phyloP scores from a whole-genome alignment of 2,888 invertebrate genomes.

The Diarsia brunnea region DNA sequence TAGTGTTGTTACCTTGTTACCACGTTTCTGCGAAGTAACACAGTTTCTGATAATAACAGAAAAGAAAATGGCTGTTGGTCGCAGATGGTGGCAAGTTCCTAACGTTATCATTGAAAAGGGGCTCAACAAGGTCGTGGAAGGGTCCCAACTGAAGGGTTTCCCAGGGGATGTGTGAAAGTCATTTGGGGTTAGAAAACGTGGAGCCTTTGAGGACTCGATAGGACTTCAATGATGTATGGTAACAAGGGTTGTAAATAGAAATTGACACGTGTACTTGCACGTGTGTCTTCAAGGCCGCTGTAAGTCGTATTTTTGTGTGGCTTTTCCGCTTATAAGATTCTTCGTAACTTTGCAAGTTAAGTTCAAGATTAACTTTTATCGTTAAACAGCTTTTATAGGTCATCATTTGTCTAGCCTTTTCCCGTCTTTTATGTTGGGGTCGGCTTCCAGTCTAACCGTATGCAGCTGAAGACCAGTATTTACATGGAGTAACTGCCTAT shows the following conservation, averaged over 20 bases:
- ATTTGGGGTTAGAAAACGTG: conserved; percentile 29
- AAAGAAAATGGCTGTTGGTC: conserved; percentile 31
- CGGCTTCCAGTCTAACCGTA: too few species aligned
- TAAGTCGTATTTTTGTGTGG: not conserved
- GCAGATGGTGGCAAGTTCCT: conserved; percentile 40
- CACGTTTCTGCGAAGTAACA: conserved; percentile 23
- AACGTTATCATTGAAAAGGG: conserved; percentile 37
- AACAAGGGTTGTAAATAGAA: not conserved
- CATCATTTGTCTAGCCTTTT: too few species aligned
- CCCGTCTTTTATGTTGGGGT: too few species aligned
- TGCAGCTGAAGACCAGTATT: too few species aligned
- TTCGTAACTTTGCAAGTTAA: not conserved
- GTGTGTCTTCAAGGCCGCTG: not conserved
- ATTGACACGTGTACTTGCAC: not conserved
- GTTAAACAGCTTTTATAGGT: not conserved
- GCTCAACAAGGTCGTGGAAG: conserved; percentile 22
- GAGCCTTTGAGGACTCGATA: conserved; percentile 7
- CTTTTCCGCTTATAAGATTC: not conserved
- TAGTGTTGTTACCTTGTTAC: conserved; percentile 25
- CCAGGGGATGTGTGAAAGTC: conserved; percentile 39
- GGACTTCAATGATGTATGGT: conserved; percentile 1
- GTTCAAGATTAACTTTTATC: not conserved
- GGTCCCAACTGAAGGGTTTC: conserved; percentile 42
- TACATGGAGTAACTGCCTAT: too few species aligned
- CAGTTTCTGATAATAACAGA: conserved; percentile 41